A percentile compares a stretch with the other conserved stretches of the same genome.
Evolutionary conservation across 2,113 vertebrate genomes (phyloP).

Genomic region (Prolemur simus): DNA sequence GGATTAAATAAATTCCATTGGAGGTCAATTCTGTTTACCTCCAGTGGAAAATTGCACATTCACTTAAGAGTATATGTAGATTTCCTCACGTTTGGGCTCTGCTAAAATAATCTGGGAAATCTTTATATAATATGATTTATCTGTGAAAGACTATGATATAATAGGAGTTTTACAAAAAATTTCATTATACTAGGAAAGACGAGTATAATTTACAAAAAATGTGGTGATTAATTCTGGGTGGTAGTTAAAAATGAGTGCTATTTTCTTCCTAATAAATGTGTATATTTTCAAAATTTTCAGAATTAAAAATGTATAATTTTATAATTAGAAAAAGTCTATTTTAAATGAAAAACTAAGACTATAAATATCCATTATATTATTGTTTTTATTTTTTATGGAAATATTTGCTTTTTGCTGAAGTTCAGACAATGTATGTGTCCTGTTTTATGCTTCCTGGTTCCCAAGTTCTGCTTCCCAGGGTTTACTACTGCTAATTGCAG

Average conservation of each 20-base stretch:
- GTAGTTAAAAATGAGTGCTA: neutral
- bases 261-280: neutral
- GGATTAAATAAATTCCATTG: neutral
- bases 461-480: neutral
- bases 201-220: neutral
- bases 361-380: neutral
- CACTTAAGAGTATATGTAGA: neutral
- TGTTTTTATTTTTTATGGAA: neutral
- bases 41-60: neutral
- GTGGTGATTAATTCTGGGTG: neutral
- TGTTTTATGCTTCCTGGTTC: neutral
- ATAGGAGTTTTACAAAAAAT: neutral
- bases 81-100: no score
- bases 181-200: neutral
- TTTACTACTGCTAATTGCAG: neutral
- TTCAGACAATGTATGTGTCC: neutral
- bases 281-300: neutral
- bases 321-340: neutral
- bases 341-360: neutral
- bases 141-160: neutral
- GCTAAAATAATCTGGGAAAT: no score
- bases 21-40: neutral
- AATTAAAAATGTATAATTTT: neutral
- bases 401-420: neutral
- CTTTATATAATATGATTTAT: neutral